phyloP scores from a whole-genome alignment of 2,113 vertebrate species.

The Raja brachyura region DNA sequence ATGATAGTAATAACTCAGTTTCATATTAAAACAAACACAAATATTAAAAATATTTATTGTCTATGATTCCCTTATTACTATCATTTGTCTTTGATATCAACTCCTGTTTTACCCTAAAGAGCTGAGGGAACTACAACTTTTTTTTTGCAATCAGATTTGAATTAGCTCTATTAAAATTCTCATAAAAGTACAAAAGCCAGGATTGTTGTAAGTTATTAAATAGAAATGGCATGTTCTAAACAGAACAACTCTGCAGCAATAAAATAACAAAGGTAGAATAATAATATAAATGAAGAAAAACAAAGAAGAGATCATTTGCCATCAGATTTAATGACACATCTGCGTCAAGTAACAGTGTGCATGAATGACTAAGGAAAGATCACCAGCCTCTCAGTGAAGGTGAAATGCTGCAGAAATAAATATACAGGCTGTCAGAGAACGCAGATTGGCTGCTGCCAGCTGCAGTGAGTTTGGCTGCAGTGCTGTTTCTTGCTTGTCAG shows the following conservation, averaged over 20 bases:
- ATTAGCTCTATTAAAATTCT: background rate
- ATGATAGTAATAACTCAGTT: background rate
- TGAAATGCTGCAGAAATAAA: background rate
- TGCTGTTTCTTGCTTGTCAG: background rate
- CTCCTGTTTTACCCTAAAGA: background rate
- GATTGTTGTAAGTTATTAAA: no score
- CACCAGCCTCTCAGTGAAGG: background rate
- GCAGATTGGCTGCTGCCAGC: background rate
- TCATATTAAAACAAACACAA: background rate
- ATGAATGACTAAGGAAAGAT: background rate
- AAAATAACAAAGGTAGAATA: background rate
- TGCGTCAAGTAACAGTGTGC: background rate
- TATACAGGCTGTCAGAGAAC: background rate
- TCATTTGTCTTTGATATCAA: background rate
- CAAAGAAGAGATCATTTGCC: background rate
- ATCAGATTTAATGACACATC: background rate
- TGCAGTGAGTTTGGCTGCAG: background rate
- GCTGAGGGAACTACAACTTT: background rate
- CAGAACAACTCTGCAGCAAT: background rate
- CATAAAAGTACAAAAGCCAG: background rate
- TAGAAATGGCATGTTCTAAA: no score
- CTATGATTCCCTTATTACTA: background rate
- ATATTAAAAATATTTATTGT: background rate
- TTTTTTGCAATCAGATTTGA: conserved; percentile 1
- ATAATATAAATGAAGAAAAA: background rate